These are phyloP conservation scores for Clivina fossor DNA, from an alignment of 2,888 invertebrate species.

Conservation along the genomic window DNA sequence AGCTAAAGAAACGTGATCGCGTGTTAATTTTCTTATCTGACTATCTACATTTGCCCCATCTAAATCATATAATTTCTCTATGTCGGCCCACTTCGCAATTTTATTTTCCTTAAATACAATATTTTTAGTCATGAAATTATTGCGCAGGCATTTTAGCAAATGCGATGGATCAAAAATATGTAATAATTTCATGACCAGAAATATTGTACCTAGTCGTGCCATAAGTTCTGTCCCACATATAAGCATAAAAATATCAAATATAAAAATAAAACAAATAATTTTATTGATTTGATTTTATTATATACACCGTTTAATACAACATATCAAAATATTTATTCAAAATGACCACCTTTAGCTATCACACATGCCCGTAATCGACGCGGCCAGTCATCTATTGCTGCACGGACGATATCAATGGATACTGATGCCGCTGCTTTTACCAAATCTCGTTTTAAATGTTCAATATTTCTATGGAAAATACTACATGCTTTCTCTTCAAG, in stretches of 20 bases:
- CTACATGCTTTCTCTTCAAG: slow-evolving; percentile 9
- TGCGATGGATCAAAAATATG: not conserved
- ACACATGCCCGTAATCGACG: slow-evolving; percentile 10
- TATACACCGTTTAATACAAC: too few species aligned
- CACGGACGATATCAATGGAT: slow-evolving; percentile 5
- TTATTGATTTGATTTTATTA: too few species aligned
- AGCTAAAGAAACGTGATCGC: too few species aligned
- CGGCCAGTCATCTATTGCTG: slow-evolving; percentile 6
- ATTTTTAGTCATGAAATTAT: too few species aligned
- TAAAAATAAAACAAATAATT: too few species aligned
- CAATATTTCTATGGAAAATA: slow-evolving; percentile 9
- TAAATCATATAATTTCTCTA: slow-evolving; percentile 16
- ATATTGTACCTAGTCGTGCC: too few species aligned
- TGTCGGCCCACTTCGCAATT: slow-evolving; percentile 6
- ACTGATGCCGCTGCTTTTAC: not conserved
- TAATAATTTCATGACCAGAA: not conserved
- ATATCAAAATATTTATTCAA: too few species aligned
- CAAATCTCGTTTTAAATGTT: slow-evolving; percentile 1
- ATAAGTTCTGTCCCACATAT: too few species aligned
- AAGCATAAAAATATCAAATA: too few species aligned
- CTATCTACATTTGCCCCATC: too few species aligned
- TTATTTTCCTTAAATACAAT: slow-evolving; percentile 2
- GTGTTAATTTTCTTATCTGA: too few species aligned
- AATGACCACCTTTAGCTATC: slow-evolving; percentile 8
- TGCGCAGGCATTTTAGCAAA: not conserved